Evolutionary conservation across 2,113 vertebrate genomes (phyloP).

Genomic region (Vidua chalybeata): DNA sequence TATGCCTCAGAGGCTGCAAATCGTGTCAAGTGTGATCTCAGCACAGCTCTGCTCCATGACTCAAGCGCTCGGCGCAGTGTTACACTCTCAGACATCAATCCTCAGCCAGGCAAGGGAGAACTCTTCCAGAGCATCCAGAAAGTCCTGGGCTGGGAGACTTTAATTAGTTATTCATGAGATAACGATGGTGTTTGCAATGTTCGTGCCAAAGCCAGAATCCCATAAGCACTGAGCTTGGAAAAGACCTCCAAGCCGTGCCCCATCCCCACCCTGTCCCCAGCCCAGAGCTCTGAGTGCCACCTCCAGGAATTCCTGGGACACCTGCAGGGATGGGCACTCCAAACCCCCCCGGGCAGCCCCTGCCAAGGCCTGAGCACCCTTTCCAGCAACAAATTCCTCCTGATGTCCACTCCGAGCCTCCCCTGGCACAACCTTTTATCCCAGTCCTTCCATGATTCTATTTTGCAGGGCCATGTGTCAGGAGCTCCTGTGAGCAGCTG

Average conservation of each 20-base stretch:
- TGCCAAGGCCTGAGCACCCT: fast-evolving
- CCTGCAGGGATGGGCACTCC: neutral
- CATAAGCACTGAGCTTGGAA: neutral
- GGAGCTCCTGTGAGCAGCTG: neutral
- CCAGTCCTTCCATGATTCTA: neutral
- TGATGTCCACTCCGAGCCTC: neutral
- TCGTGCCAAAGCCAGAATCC: neutral
- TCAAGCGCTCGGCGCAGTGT: neutral
- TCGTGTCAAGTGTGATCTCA: constrained; percentile 65
- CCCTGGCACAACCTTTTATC: neutral
- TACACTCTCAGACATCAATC: constrained; percentile 50
- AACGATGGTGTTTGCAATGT: neutral
- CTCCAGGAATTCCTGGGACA: neutral
- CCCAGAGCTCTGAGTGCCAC: neutral
- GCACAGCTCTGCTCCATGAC: constrained; percentile 46
- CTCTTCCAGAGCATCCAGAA: neutral
- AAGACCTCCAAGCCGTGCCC: neutral
- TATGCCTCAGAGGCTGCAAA: constrained; percentile 60
- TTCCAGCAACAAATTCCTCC: neutral
- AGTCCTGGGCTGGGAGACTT: neutral
- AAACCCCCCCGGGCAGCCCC: neutral
- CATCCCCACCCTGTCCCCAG: neutral
- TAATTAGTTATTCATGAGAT: constrained; percentile 36
- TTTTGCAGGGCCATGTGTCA: neutral
- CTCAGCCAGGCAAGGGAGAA: neutral